Percentiles rank a stretch among this genome's conserved stretches.
Evolutionary conservation across 2,113 vertebrate genomes (phyloP).

Genomic region (Neofelis nebulosa): DNA sequence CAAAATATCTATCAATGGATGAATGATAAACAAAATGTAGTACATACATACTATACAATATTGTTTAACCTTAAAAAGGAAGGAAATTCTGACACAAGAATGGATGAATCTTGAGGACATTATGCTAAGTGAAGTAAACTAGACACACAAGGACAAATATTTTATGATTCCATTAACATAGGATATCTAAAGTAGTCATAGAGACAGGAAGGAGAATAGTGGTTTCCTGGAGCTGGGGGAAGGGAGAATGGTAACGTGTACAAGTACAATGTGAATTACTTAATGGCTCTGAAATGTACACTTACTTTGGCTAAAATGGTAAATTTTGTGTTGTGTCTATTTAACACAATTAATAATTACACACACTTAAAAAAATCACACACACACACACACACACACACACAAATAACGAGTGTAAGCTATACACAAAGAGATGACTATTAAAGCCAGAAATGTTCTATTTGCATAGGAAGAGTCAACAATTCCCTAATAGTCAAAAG

Average conservation of each 20-base stretch:
- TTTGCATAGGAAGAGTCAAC: not conserved
- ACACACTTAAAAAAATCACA: not conserved
- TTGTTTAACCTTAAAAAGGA: not conserved
- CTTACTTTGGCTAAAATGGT: not conserved
- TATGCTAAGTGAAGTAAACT: not conserved
- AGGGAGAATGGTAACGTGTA: not conserved
- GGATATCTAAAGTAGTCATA: not conserved
- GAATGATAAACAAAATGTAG: not conserved
- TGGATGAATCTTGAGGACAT: not conserved
- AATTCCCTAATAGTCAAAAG: not conserved
- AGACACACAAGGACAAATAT: not conserved
- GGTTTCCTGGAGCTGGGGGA: not conserved
- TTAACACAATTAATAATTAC: not conserved
- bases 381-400: not conserved
- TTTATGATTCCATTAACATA: not conserved
- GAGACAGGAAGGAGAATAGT: not conserved
- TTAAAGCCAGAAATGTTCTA: not conserved
- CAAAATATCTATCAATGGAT: not conserved
- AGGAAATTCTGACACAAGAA: not conserved
- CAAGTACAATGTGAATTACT: not conserved
- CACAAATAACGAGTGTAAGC: not conserved
- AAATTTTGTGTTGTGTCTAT: not conserved
- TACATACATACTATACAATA: not conserved
- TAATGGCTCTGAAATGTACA: not conserved
- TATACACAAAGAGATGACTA: not conserved